Percentiles rank a stretch among this genome's conserved stretches.
Conservation (phyloP, 2,888 invertebrate genomes). For the Oegoconia quadripuncta region DNA sequence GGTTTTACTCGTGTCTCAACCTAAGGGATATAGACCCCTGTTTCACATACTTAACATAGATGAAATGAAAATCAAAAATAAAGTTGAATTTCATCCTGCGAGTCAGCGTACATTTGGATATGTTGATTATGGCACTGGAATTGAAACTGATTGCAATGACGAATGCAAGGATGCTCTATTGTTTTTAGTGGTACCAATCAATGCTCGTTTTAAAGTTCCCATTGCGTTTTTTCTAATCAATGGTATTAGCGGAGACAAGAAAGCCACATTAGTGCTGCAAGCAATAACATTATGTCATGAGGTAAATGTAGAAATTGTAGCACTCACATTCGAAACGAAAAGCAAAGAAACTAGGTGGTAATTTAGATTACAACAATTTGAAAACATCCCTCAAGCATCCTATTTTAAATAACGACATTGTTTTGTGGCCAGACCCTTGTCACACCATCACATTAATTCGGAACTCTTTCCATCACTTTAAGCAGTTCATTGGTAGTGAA, state of each 20-base stretch:
- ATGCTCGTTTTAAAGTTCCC: slow-evolving; percentile 4
- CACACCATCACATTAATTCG: slow-evolving; percentile 20
- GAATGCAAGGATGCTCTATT: slow-evolving; percentile 7
- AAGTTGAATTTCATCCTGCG: slow-evolving; percentile 6
- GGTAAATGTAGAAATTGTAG: slow-evolving; percentile 13
- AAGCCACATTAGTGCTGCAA: not conserved
- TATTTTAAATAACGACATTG: not conserved
- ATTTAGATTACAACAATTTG: slow-evolving; percentile 5
- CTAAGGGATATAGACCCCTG: too few species aligned
- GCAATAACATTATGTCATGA: slow-evolving; percentile 7
- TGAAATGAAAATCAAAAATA: slow-evolving; percentile 16
- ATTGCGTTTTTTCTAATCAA: slow-evolving; percentile 5
- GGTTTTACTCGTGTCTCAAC: too few species aligned
- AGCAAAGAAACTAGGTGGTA: slow-evolving; percentile 20
- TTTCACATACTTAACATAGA: too few species aligned
- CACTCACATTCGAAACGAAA: slow-evolving; percentile 25
- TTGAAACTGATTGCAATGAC: slow-evolving; percentile 11
- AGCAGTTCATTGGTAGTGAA: slow-evolving; percentile 6
- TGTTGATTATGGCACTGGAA: slow-evolving; percentile 15
- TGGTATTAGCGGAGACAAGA: not conserved
- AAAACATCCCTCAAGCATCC: slow-evolving; percentile 7
- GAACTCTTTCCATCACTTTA: slow-evolving; percentile 15
- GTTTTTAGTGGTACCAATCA: slow-evolving; percentile 1
- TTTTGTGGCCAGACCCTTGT: slow-evolving; percentile 13
- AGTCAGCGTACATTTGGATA: slow-evolving; percentile 6